A percentile compares a stretch with the other conserved stretches of the same genome.
Evolutionary conservation across 2,113 vertebrate species (phyloP).

Genomic region (Pachyramphus minor): DNA sequence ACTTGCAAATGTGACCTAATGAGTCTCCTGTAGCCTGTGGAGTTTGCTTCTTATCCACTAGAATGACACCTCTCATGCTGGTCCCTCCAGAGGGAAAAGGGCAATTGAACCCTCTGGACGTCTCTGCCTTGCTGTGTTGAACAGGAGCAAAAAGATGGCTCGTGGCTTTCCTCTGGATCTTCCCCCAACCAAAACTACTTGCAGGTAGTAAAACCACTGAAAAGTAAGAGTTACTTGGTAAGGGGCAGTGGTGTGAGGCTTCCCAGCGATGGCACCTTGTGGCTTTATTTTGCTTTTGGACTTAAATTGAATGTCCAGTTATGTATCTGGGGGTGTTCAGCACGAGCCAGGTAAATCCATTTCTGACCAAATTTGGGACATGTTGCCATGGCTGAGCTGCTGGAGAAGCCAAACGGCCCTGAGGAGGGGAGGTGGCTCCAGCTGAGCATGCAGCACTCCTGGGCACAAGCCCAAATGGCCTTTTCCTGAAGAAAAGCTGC

Average conservation of each 20-base stretch:
- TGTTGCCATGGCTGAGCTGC: background rate
- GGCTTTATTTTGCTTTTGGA: background rate
- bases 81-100: background rate
- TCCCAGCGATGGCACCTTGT: background rate
- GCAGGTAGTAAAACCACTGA: background rate
- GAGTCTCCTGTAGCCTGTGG: background rate
- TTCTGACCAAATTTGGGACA: background rate
- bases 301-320: background rate
- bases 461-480: background rate
- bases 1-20: rapidly evolving
- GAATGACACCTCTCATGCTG: background rate
- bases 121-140: background rate
- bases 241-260: background rate
- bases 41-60: background rate
- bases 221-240: background rate
- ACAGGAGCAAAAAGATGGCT: too few species aligned
- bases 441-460: rapidly evolving
- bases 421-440: background rate
- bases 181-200: background rate
- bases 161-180: background rate
- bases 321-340: too few species aligned
- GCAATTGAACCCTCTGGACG: background rate
- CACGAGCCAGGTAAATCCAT: background rate
- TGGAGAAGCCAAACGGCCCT: background rate
- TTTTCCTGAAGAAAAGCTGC: background rate